Conservation (phyloP, 2,888 invertebrate species). For the Ctena decussata region DNA sequence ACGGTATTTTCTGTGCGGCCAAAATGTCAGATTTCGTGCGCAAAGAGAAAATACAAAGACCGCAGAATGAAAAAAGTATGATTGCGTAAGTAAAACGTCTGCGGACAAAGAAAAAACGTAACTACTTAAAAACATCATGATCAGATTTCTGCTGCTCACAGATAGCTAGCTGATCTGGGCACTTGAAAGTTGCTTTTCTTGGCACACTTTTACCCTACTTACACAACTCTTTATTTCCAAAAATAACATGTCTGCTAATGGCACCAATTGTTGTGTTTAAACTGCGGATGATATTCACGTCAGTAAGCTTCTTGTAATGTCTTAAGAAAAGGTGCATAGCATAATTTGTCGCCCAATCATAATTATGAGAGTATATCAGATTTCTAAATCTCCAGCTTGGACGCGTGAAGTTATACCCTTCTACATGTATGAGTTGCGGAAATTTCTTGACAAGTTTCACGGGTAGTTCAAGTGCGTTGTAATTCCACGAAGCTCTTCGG, state of each 20-base stretch:
- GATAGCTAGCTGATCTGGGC: too few relatives aligned
- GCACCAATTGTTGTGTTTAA: slow-evolving; percentile 14
- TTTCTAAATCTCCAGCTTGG: neutral
- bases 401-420: too few relatives aligned
- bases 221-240: slow-evolving; percentile 35
- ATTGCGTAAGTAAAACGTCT: too few relatives aligned
- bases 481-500: neutral
- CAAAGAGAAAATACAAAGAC: too few relatives aligned
- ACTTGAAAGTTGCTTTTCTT: too few relatives aligned
- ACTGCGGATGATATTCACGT: slow-evolving; percentile 2
- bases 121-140: too few relatives aligned
- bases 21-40: too few relatives aligned
- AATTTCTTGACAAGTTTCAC: neutral
- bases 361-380: neutral
- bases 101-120: too few relatives aligned
- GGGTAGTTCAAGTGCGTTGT: neutral
- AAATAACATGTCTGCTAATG: slow-evolving; percentile 20
- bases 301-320: neutral
- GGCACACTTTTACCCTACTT: too few relatives aligned
- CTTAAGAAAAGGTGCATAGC: slow-evolving; percentile 19
- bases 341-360: slow-evolving; percentile 17
- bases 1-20: too few relatives aligned
- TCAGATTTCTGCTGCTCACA: too few relatives aligned
- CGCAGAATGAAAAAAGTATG: too few relatives aligned
- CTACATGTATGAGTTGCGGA: slow-evolving; percentile 9